Evolutionary conservation across 35 echinoderm and acorn worm species (phyloP).

Genomic region (Holothuria glaberrima): DNA sequence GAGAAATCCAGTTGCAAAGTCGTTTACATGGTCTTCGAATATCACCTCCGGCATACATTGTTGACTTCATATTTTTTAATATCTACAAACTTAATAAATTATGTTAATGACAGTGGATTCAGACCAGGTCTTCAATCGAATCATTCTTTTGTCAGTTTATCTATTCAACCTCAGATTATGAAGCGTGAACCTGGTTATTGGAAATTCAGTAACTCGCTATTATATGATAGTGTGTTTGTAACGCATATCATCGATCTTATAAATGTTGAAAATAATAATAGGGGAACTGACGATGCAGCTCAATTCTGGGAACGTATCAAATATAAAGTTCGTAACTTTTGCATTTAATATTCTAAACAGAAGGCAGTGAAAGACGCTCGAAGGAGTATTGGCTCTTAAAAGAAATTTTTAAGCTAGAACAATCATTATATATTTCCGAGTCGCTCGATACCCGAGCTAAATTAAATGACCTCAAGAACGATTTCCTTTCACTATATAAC

Average conservation of each 20-base stretch:
- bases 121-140: neutral
- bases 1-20: constrained; percentile 23
- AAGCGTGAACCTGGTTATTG: constrained; percentile 22
- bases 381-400: constrained; percentile 8
- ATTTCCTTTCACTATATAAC: neutral
- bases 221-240: constrained; percentile 21
- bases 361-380: neutral
- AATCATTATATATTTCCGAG: neutral
- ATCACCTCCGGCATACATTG: too few species aligned
- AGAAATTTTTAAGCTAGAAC: constrained; percentile 11
- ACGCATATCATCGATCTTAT: neutral
- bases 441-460: neutral
- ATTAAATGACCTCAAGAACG: neutral
- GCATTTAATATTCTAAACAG: constrained; percentile 18
- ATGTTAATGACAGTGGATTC: neutral
- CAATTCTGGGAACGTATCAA: neutral
- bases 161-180: neutral
- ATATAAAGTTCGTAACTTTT: neutral
- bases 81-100: neutral
- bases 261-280: neutral
- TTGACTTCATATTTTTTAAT: neutral
- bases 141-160: constrained; percentile 5
- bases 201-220: constrained; percentile 19
- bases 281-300: neutral
- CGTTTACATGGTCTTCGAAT: too few species aligned